These are phyloP conservation scores for Mugil cephalus DNA, from an alignment of 2,113 vertebrate species.

Conservation along the genomic window DNA sequence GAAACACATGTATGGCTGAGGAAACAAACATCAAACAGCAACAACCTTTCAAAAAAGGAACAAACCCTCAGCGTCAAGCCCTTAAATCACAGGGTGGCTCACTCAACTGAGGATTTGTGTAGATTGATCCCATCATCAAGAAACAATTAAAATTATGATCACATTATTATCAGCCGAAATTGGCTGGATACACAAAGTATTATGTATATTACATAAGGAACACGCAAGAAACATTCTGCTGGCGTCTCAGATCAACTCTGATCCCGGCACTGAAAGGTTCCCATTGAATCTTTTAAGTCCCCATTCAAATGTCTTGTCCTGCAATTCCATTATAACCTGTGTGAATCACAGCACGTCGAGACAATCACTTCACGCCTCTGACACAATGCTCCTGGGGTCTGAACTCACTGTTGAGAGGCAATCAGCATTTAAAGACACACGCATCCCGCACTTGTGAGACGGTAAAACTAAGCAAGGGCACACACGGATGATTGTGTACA, in stretches of 20 bases:
- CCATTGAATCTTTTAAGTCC: constrained; percentile 24
- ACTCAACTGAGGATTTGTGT: too few relatives aligned
- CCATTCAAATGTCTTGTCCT: constrained; percentile 51
- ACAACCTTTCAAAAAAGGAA: too few relatives aligned
- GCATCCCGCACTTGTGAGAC: constrained; percentile 13
- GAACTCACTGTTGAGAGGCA: neutral
- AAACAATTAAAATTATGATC: too few relatives aligned
- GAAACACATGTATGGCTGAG: constrained; percentile 34
- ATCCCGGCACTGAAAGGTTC: constrained; percentile 15
- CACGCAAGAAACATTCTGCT: neutral
- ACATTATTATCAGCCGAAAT: neutral
- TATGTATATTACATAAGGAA: neutral
- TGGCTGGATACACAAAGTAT: neutral
- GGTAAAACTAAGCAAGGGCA: constrained; percentile 9
- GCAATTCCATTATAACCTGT: constrained; percentile 48
- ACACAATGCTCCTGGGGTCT: constrained; percentile 36
- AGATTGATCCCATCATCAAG: too few relatives aligned
- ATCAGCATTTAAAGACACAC: constrained; percentile 48
- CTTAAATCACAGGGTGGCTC: too few relatives aligned
- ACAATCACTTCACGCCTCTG: constrained; percentile 59
- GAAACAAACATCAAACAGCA: neutral
- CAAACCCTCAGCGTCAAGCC: too few relatives aligned
- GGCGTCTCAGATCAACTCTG: neutral
- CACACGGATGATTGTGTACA: neutral
- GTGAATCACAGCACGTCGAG: constrained; percentile 51